Evolutionary conservation across 2,113 vertebrate species (phyloP).

Genomic region (Dipodomys ordii): DNA sequence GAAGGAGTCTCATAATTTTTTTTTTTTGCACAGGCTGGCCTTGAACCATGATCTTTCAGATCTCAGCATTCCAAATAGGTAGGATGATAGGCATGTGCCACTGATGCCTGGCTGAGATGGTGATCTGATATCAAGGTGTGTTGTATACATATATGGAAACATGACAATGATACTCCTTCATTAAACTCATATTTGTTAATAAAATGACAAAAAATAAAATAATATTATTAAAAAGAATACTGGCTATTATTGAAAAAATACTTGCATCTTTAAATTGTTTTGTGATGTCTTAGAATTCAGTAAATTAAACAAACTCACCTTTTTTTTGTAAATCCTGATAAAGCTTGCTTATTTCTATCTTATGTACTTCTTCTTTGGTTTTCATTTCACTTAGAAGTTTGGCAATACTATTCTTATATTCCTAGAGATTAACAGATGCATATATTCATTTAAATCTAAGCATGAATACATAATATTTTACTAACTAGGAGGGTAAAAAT

Average conservation of each 20-base stretch:
- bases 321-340: constrained; percentile 79
- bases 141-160: no score
- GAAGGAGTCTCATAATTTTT: no score
- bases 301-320: constrained; percentile 79
- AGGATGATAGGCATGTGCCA: no score
- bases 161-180: no score
- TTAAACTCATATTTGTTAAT: no score
- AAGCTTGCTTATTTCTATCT: constrained; percentile 82
- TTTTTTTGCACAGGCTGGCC: no score
- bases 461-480: background rate
- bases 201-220: no score
- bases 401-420: constrained; percentile 84
- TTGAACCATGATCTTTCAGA: no score
- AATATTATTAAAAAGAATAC: background rate
- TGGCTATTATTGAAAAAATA: constrained; percentile 47
- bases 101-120: no score
- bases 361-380: constrained; percentile 86
- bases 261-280: background rate
- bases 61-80: no score
- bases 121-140: no score
- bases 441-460: constrained; percentile 24
- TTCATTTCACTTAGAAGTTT: constrained; percentile 84
- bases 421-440: constrained; percentile 82
- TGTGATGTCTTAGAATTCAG: constrained; percentile 5
- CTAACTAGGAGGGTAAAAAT: constrained; percentile 46